Base-by-base conservation (phyloP, 1,140 invertebrate genomes). In the Drosophila insularis region DNA sequence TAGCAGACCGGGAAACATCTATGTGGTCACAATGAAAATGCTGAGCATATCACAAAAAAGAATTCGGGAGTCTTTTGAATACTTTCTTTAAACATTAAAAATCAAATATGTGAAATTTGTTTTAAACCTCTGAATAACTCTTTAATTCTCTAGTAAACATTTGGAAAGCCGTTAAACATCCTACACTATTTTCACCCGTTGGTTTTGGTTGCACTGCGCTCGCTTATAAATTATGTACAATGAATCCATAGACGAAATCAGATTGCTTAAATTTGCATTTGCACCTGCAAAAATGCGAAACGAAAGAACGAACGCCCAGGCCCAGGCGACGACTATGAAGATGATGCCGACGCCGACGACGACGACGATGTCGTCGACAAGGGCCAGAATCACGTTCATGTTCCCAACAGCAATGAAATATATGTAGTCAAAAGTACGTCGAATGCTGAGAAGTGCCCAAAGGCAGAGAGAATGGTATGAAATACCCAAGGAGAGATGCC, bases 221-320 rank as follows among this genome's bases (percentile, higher is more conserved):
- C 74, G 71, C 39, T n/a, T 87, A 86, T 86, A 81, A 81, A 87
- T 81, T 67, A 85, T 85, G 81, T 73, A 85, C n/a, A 4, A 75
- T 62, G 21, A 65, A 75, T 81, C 74, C 68, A 81, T 70, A 86
- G 82, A 78, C 65, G 69, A 68, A 78, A 78, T 81, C 78, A 59
- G 71, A 65, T 86, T 86, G 73, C 73, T 69, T 55, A 77, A 71
- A 79, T 87, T 86, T 86, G 81, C 82, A 81, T 86, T 87, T 82
- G 71, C 78, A 86, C 82, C 76, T 80, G 68, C 59, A 81, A 87
- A 81, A 76, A 85, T 81, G 65, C 69, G 68, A 81, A 67, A 66
- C 65, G 62, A 66, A 60, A 67, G 68, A 64, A 70, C 54, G 67
- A 32, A 68, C 78, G 63, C 55, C 53, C 71, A 66, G 68, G 63